Conservation (phyloP, 2,888 invertebrate genomes). For the Drosophila suboccidentalis region DNA sequence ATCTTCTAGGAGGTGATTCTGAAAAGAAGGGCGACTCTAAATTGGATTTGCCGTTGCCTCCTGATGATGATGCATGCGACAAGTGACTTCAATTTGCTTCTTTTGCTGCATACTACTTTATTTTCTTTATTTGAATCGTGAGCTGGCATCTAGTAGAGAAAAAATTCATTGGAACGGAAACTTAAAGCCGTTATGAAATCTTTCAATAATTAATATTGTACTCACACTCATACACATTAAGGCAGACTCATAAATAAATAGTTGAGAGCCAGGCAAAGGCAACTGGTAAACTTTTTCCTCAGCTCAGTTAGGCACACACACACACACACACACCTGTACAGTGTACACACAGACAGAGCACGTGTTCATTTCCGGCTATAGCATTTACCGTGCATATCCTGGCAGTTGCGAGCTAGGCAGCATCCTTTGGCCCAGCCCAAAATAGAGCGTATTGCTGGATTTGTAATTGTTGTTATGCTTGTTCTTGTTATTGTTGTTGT, state of each 20-base stretch:
- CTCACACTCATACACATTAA: constrained; percentile 35
- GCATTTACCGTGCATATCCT: constrained; percentile 78
- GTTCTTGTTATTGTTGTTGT: constrained; percentile 10
- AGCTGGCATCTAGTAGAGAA: background rate
- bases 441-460: constrained; percentile 25
- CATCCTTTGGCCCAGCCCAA: constrained; percentile 39
- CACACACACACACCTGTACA: constrained; percentile 26
- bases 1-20: too few relatives aligned
- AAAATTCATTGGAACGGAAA: constrained; percentile 46
- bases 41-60: constrained; percentile 66
- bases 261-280: background rate
- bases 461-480: constrained; percentile 40
- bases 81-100: constrained; percentile 66
- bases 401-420: constrained; percentile 47
- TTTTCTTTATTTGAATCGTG: background rate
- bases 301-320: constrained; percentile 22
- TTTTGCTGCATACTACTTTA: constrained; percentile 20
- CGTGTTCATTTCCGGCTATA: constrained; percentile 80
- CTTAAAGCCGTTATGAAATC: constrained; percentile 79
- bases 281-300: constrained; percentile 20
- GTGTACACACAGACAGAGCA: constrained; percentile 49
- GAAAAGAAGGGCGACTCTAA: constrained; percentile 32
- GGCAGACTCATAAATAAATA: constrained; percentile 40
- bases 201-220: constrained; percentile 77
- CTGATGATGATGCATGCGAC: constrained; percentile 67